Base-by-base conservation (phyloP, 2,797 vertebrate species). In the Enteromius mattozi region DNA sequence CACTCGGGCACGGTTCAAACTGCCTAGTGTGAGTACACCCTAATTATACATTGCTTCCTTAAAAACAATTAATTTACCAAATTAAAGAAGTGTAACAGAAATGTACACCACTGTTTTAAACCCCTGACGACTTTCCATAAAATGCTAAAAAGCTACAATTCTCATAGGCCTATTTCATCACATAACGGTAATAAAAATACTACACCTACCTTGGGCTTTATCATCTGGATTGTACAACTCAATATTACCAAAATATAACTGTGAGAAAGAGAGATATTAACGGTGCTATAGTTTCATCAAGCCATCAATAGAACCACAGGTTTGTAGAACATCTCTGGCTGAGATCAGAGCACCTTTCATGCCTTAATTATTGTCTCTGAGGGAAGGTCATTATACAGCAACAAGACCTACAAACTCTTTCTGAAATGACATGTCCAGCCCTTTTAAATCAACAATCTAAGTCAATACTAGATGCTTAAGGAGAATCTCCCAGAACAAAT, bases 131-230 rank as follows among this genome's bases (percentile, higher is more conserved):
- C 71, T 40, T 72, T 27, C 45, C 40, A 42, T 75, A 2, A 68
- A 56, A 30, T 19, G 40, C 42, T 74, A 56, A 35, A 83, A 70
- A 68, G 37, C 70, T 27, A 42, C 72, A 76, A 21, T 35, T 77
- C 54, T 80, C 89, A 86, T 0, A 69, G 88, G 86, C 84, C 86
- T 66, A 83, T 49, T 49, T 79, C 13, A 63, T 24, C 86, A 49
- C 78, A 66, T 82, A 80, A 76, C 88, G 54, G 4, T 59, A 42
- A 69, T 82, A 83, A 86, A 88, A 81, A 84, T 80, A 63, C 24
- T 70, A 66, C 76, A 68, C 14, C 24, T 89, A 88, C 75, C 88
- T 79, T 33, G 79, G 89, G 82, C 85, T 83, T 74, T 85, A 85
- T 88, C 40, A 69, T 87, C 85, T 89, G 84, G 49, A 81, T 68